Percentiles rank a stretch among this genome's conserved stretches.
phyloP scores from a whole-genome alignment of 2,113 vertebrate species.

The Sander vitreus region DNA sequence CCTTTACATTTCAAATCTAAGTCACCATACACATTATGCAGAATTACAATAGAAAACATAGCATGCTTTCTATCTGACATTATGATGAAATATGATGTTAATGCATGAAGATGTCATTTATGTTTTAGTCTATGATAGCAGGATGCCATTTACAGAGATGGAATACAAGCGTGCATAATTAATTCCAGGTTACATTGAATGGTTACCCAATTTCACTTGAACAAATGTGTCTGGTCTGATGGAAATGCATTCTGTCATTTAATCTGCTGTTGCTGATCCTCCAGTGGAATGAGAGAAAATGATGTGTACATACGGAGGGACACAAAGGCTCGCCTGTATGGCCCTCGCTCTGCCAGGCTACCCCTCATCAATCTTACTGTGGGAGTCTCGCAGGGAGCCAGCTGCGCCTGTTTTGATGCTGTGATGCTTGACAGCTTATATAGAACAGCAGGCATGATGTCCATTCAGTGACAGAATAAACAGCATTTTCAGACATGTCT shows the following conservation, averaged over 20 bases:
- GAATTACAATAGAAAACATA: slow-evolving; percentile 2
- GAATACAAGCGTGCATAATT: slow-evolving; percentile 71
- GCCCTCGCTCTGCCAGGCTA: slow-evolving; percentile 57
- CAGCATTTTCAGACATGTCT: slow-evolving; percentile 41
- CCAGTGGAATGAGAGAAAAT: slow-evolving; percentile 63
- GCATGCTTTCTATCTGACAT: slow-evolving; percentile 29
- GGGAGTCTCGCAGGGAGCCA: slow-evolving; percentile 60
- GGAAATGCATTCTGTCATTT: slow-evolving; percentile 79
- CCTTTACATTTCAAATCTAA: slow-evolving; percentile 1
- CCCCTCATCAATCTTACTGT: slow-evolving; percentile 71
- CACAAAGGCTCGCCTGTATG: slow-evolving; percentile 61
- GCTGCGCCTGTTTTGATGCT: slow-evolving; percentile 63
- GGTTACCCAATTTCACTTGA: slow-evolving; percentile 58
- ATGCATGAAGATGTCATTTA: slow-evolving; percentile 70
- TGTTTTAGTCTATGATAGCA: slow-evolving; percentile 42
- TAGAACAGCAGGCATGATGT: slow-evolving; percentile 66
- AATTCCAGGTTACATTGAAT: slow-evolving; percentile 65
- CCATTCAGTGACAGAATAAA: slow-evolving; percentile 66
- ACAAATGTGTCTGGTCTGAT: slow-evolving; percentile 59
- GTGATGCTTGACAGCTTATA: slow-evolving; percentile 71
- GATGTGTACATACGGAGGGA: slow-evolving; percentile 67
- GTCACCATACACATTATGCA: background rate
- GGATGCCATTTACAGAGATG: slow-evolving; percentile 36
- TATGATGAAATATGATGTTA: slow-evolving; percentile 54
- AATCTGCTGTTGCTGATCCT: slow-evolving; percentile 74